Conservation (phyloP, 2,888 invertebrate species). For the Cryptus armator region DNA sequence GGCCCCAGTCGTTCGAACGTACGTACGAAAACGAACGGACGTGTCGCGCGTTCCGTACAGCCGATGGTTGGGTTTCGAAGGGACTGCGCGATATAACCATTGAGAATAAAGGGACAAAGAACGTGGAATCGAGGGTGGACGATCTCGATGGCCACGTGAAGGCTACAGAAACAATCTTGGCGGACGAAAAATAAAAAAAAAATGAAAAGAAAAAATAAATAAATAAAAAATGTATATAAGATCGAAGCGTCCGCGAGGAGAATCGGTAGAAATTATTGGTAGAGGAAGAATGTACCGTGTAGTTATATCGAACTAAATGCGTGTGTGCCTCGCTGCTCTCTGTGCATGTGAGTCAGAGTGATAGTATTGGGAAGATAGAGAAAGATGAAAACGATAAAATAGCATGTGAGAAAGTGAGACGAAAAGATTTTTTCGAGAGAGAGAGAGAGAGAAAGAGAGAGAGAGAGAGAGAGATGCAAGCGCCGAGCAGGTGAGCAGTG, state of each 20-base stretch:
- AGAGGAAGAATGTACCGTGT: constrained; percentile 51
- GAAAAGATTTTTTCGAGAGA: constrained; percentile 57
- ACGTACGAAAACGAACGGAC: constrained; percentile 65
- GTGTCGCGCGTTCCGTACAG: constrained; percentile 50
- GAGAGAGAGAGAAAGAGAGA: no score
- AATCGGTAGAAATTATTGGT: constrained; percentile 28
- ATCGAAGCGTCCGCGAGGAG: constrained; percentile 5
- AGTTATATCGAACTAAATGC: constrained; percentile 19
- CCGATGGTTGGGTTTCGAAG: constrained; percentile 53
- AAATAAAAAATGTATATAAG: constrained; percentile 22
- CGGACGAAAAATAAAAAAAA: background rate
- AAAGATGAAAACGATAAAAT: constrained; percentile 13
- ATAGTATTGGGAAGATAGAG: background rate
- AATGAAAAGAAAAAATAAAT: constrained; percentile 13
- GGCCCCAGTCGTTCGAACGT: constrained; percentile 27
- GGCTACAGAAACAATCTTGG: background rate
- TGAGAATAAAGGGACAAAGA: constrained; percentile 68
- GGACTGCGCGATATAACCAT: constrained; percentile 53
- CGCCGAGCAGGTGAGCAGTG: constrained; percentile 74
- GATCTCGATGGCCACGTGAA: constrained; percentile 38
- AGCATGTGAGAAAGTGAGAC: constrained; percentile 10
- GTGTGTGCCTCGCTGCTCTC: constrained; percentile 12
- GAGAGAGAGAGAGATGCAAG: constrained; percentile 24
- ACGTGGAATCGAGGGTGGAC: constrained; percentile 49
- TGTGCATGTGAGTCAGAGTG: constrained; percentile 30